Evolutionary conservation across 1,140 invertebrate species (phyloP).

Genomic region (Metaphire vulgaris): DNA sequence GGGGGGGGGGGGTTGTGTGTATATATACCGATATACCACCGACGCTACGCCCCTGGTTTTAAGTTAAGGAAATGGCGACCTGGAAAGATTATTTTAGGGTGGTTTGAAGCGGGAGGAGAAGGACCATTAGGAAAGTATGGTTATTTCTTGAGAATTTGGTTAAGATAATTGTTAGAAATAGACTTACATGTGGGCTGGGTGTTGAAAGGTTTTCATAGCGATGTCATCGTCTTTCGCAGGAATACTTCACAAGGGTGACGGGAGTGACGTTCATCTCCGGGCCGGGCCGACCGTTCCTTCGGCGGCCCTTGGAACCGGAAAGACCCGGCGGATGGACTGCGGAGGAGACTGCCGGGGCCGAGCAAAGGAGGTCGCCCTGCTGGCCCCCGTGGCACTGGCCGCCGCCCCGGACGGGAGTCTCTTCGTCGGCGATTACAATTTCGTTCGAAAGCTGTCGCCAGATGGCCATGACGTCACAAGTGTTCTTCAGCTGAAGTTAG

Average conservation of each 20-base stretch:
- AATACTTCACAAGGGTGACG: slow-evolving; percentile 93
- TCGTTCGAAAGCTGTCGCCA: slow-evolving; percentile 79
- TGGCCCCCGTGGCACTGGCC: slow-evolving; percentile 84
- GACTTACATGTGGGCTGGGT: too few species aligned
- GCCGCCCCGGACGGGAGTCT: slow-evolving; percentile 83
- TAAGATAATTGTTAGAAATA: too few species aligned
- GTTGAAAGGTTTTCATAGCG: too few species aligned
- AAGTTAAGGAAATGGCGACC: too few species aligned
- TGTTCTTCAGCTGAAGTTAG: slow-evolving; percentile 78
- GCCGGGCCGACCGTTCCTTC: slow-evolving; percentile 82
- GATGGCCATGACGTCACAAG: slow-evolving; percentile 64
- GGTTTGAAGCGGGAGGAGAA: too few species aligned
- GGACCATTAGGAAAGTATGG: too few species aligned
- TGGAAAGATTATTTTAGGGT: too few species aligned
- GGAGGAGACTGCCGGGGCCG: slow-evolving; percentile 71
- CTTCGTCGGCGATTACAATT: slow-evolving; percentile 92
- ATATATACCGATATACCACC: too few species aligned
- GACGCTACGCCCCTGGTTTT: too few species aligned
- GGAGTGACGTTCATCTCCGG: slow-evolving; percentile 89
- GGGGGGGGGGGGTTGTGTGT: too few species aligned
- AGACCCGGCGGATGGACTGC: slow-evolving; percentile 68
- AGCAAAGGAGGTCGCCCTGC: slow-evolving; percentile 70
- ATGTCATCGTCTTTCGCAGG: slow-evolving; percentile 58
- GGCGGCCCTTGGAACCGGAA: slow-evolving; percentile 87
- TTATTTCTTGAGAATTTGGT: too few species aligned